A percentile compares a stretch with the other conserved stretches of the same genome.
These are phyloP conservation scores for Camponotus vicinus DNA, from an alignment of 1,140 invertebrate species.

Conservation along the genomic window DNA sequence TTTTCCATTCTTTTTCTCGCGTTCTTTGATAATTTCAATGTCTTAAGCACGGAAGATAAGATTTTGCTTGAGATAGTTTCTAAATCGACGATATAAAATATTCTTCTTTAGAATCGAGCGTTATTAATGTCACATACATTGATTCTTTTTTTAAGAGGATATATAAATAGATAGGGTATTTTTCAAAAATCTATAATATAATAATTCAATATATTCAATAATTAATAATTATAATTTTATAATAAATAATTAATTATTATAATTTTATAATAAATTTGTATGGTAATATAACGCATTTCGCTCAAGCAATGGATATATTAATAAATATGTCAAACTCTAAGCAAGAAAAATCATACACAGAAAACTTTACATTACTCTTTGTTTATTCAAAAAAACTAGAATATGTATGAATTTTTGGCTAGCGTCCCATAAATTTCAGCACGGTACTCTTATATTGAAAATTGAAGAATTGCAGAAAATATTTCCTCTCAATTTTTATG, in stretches of 20 bases:
- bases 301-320: background rate
- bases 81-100: background rate
- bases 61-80: conserved; percentile 26
- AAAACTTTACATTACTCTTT: background rate
- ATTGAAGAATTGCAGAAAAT: background rate
- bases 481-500: background rate
- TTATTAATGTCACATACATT: background rate
- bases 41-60: conserved; percentile 6
- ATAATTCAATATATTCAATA: no score
- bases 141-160: background rate
- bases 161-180: no score
- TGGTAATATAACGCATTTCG: background rate
- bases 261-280: background rate
- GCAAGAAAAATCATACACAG: background rate
- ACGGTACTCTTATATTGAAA: background rate
- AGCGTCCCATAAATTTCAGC: background rate
- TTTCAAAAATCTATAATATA: no score
- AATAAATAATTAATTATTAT: background rate
- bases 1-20: background rate
- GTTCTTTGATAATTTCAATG: conserved; percentile 46
- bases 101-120: background rate
- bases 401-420: background rate
- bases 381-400: background rate
- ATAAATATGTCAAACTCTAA: background rate
- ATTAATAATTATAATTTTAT: background rate